Evolutionary conservation across 2,797 vertebrate genomes (phyloP).

Genomic region (Oreortyx pictus): DNA sequence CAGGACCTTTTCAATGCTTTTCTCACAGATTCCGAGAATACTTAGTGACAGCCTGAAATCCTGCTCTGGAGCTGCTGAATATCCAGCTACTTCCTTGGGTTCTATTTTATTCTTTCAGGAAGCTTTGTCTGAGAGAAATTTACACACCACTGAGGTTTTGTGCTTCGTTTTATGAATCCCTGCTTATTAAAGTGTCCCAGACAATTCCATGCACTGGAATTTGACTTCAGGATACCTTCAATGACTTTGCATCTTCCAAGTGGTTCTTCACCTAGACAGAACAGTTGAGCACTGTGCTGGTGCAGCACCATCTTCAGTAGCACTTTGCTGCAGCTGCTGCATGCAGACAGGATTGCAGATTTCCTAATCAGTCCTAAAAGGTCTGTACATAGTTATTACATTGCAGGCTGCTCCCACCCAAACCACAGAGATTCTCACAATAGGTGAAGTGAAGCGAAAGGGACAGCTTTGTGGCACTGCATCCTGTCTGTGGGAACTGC

Average conservation of each 20-base stretch:
- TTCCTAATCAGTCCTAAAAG: neutral
- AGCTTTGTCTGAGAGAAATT: neutral
- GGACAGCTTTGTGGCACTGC: neutral
- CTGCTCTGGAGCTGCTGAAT: neutral
- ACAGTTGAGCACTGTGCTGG: neutral
- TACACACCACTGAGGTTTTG: neutral
- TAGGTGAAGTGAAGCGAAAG: neutral
- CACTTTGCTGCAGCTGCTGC: accelerated
- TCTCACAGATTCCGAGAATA: neutral
- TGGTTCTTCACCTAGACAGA: neutral
- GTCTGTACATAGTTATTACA: accelerated
- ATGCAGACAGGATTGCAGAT: accelerated
- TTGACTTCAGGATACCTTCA: neutral
- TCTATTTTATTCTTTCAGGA: neutral
- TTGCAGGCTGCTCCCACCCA: neutral
- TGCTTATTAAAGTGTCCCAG: neutral
- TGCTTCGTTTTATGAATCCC: neutral
- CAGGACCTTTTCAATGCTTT: neutral
- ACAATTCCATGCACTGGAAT: neutral
- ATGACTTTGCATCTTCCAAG: neutral
- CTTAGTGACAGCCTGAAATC: neutral
- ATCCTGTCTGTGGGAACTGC: neutral
- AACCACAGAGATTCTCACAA: neutral
- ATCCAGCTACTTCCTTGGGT: neutral
- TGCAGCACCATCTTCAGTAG: neutral